Base-by-base conservation (phyloP, 2,888 invertebrate genomes). In the Harpagoxenus sublaevis region DNA sequence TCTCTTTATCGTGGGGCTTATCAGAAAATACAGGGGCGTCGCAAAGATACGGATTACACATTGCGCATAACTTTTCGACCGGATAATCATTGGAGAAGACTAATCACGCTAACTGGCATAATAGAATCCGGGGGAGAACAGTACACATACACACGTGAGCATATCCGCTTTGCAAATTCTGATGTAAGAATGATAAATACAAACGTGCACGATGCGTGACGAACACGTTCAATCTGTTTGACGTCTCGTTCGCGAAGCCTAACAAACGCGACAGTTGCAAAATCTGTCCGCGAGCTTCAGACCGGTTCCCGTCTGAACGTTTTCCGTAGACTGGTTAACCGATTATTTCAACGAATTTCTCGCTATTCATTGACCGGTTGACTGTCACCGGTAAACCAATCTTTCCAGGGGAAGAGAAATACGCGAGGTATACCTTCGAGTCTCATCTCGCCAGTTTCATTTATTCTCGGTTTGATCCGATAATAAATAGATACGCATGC, bases 221-320 rank as follows among this genome's bases (percentile, higher is more conserved):
- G 63, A 81, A 23, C 15, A 31, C n/a, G 28, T 63, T 55, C 60
- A 48, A 48, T 84, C 75, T 66, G 10, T 70, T 77, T 35, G 65
- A 74, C 48, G 9, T 42, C 45, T 74, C 68, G n/a, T 78, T 71
- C 48, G 45, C 63, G 70, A 71, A 75, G 48, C 55, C 62, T 87
- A 78, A 82, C 79, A 70, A 86, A 84, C 70, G 53, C n/a, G 57
- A 3, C 28, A 35, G 23, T 51, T 35, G 39, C 35, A 48, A 60
- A 77, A 81, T 53, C 65, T 68, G 48, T 73, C 35, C n/a, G 42
- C 70, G 45, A 68, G 45, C n/a, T 57, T 35, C 31, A 5, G 39
- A 70, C 57, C 70, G 71, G 42, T 66, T 55, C 8, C 28, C 23
- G 18, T 23, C 23, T 23, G 23, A 23, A 23, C 23, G 23, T 23